Conservation (phyloP, 2,113 vertebrate species). For the Petroica traversi region DNA sequence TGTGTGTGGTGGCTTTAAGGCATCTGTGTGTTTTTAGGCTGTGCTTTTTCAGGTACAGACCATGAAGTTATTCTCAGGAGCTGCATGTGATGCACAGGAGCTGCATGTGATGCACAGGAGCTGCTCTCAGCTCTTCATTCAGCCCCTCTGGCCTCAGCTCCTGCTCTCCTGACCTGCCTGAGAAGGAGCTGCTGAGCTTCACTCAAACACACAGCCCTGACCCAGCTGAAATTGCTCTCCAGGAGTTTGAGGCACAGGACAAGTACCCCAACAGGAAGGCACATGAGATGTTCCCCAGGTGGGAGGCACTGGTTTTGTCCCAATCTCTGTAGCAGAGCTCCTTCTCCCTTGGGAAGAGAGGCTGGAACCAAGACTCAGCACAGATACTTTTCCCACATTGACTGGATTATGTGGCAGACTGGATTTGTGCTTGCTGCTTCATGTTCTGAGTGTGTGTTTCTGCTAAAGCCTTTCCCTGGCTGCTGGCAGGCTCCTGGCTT, state of each 20-base stretch:
- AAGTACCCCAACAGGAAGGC: background rate
- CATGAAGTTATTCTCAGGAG: background rate
- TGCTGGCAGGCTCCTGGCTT: background rate
- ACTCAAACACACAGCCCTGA: background rate
- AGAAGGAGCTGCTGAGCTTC: background rate
- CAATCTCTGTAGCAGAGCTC: background rate
- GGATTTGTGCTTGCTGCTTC: background rate
- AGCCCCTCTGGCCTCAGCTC: background rate
- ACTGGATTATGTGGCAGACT: background rate
- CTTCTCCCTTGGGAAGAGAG: background rate
- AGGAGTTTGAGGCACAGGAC: background rate
- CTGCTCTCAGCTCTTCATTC: background rate
- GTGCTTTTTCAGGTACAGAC: background rate
- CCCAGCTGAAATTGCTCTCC: background rate
- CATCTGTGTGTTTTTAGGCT: background rate
- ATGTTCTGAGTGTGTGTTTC: background rate
- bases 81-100: too few relatives aligned
- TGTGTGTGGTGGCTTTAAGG: background rate
- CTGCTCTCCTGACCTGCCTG: background rate
- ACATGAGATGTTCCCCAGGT: rapidly evolving
- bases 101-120: background rate
- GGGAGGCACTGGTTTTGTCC: background rate
- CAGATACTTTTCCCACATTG: background rate
- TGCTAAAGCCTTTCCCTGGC: background rate
- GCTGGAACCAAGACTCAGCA: background rate